Evolutionary conservation across 2,888 invertebrate species (phyloP).

Genomic region (Drosophila mimica): DNA sequence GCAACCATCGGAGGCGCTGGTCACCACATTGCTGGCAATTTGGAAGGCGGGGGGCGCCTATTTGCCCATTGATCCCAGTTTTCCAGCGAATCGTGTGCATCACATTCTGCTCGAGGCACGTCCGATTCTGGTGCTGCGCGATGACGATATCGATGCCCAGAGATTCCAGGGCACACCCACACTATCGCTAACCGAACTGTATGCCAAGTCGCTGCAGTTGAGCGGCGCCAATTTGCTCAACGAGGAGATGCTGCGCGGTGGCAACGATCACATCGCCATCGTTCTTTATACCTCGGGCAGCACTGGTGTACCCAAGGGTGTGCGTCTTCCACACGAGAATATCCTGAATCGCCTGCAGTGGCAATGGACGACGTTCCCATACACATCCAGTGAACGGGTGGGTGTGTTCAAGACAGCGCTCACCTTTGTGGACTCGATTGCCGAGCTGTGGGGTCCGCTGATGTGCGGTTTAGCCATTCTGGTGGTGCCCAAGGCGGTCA

Average conservation of each 20-base stretch:
- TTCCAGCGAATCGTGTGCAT: constrained; percentile 89
- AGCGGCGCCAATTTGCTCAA: constrained; percentile 77
- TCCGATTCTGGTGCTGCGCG: constrained; percentile 88
- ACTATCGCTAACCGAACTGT: constrained; percentile 74
- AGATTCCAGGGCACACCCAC: constrained; percentile 76
- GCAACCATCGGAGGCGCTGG: constrained; percentile 90
- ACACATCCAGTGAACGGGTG: constrained; percentile 87
- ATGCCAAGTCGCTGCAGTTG: constrained; percentile 74
- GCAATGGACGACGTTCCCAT: constrained; percentile 95
- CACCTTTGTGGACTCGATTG: constrained; percentile 95
- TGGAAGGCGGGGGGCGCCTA: constrained; percentile 94
- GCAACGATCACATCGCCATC: constrained; percentile 78
- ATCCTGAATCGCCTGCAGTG: constrained; percentile 93
- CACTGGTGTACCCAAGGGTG: constrained; percentile 96
- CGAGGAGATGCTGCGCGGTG: constrained; percentile 84
- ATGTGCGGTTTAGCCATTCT: constrained; percentile 89
- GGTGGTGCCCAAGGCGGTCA: constrained; percentile 90
- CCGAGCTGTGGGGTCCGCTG: constrained; percentile 94
- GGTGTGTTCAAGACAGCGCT: constrained; percentile 96
- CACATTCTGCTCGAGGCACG: constrained; percentile 91
- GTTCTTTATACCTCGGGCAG: constrained; percentile 89
- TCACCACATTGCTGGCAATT: constrained; percentile 89
- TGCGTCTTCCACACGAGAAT: constrained; percentile 91
- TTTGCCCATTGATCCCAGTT: constrained; percentile 91
- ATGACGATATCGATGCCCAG: constrained; percentile 85